Conservation (phyloP, 2,888 invertebrate genomes). For the Aspidapion aeneum region DNA sequence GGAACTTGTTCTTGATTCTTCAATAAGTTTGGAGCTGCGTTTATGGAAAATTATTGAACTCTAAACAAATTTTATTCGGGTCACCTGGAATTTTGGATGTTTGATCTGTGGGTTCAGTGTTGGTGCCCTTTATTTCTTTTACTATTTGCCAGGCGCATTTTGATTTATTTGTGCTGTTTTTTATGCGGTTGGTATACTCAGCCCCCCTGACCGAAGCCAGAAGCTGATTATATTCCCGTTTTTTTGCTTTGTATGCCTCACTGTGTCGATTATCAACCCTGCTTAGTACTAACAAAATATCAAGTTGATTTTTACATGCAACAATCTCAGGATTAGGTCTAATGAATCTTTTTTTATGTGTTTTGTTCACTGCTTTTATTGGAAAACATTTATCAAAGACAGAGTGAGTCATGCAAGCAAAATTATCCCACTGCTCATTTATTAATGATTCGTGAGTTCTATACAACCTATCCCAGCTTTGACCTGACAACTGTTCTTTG, state of each 20-base stretch:
- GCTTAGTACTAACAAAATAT: not conserved
- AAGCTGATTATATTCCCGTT: not conserved
- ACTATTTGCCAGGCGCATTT: not conserved
- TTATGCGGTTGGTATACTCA: not conserved
- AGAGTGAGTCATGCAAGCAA: not conserved
- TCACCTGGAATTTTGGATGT: too few relatives aligned
- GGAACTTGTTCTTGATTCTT: too few relatives aligned
- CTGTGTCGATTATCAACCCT: not conserved
- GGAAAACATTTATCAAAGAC: not conserved
- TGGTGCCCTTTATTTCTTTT: not conserved
- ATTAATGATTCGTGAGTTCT: not conserved
- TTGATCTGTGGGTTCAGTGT: too few relatives aligned
- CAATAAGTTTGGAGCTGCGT: too few relatives aligned
- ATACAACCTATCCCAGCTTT: not conserved
- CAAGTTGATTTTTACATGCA: not conserved
- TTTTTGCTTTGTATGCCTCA: not conserved
- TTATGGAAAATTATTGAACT: too few relatives aligned
- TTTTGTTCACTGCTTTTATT: not conserved
- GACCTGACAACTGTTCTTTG: not conserved
- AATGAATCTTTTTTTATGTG: not conserved
- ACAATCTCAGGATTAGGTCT: not conserved
- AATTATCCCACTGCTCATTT: not conserved
- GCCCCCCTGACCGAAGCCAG: not conserved
- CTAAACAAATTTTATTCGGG: too few relatives aligned
- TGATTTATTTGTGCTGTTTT: not conserved